Evolutionary conservation across 2,888 invertebrate species (phyloP).

Genomic region (Leucania comma): DNA sequence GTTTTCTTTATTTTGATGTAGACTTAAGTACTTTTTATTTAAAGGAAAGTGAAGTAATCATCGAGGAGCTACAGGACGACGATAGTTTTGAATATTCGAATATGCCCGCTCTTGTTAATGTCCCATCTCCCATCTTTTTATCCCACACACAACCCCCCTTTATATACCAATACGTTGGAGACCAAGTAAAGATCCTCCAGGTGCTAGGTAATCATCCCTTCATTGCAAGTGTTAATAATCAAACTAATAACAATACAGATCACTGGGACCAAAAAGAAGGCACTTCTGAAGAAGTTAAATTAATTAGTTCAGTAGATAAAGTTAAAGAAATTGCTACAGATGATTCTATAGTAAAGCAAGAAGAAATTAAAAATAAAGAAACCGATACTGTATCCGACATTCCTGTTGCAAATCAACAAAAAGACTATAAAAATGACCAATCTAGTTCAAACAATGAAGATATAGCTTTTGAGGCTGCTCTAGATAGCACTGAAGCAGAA

Average conservation of each 20-base stretch:
- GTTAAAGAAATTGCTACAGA: conserved; percentile 44
- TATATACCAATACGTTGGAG: conserved; percentile 86
- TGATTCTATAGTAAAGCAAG: conserved; percentile 37
- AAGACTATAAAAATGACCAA: conserved; percentile 56
- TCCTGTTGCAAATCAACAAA: conserved; percentile 56
- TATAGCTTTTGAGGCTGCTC: conserved; percentile 42
- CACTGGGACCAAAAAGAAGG: conserved; percentile 75
- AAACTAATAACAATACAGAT: conserved; percentile 74
- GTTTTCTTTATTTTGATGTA: conserved; percentile 79
- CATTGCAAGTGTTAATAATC: conserved; percentile 71
- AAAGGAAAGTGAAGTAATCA: conserved; percentile 89
- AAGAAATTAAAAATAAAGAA: conserved; percentile 42
- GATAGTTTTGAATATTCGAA: conserved; percentile 85
- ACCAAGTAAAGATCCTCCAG: conserved; percentile 86
- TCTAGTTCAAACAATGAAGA: conserved; percentile 46
- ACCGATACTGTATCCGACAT: conserved; percentile 50
- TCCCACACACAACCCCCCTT: conserved; percentile 87
- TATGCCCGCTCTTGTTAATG: conserved; percentile 86
- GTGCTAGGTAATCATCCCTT: conserved; percentile 84
- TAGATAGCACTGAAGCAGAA: conserved; percentile 41
- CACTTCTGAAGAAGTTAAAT: conserved; percentile 61
- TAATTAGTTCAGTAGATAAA: conserved; percentile 60
- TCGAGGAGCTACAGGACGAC: conserved; percentile 89
- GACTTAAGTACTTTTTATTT: conserved; percentile 89
- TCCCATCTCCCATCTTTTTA: conserved; percentile 80